Evolutionary conservation across 2,113 vertebrate species (phyloP).

Genomic region (Addax nasomaculatus): DNA sequence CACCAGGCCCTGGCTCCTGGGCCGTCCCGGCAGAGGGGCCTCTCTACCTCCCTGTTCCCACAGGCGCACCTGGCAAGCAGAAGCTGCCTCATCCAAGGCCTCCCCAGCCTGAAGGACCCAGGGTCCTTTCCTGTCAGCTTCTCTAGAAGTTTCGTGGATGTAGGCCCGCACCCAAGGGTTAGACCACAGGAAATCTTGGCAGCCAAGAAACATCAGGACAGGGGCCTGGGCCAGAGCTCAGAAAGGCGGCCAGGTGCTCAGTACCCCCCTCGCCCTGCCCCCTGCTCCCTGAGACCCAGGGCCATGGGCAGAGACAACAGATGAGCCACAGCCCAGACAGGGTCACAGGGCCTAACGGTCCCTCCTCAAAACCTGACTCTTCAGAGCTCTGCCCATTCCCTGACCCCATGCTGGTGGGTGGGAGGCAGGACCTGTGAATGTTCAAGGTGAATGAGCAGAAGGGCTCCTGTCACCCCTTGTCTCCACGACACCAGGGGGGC

Average conservation of each 20-base stretch:
- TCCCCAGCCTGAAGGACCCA: not conserved
- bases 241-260: not conserved
- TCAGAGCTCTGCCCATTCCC: not conserved
- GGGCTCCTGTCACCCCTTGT: not conserved
- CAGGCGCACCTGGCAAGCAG: not conserved
- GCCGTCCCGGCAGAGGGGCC: not conserved
- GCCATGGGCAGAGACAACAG: not conserved
- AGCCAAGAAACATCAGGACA: not conserved
- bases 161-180: not conserved
- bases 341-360: not conserved
- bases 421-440: not conserved
- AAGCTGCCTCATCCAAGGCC: not conserved
- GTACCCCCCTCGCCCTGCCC: not conserved
- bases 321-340: not conserved
- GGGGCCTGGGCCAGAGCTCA: not conserved
- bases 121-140: constrained; percentile 1
- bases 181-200: not conserved
- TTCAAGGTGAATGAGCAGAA: not conserved
- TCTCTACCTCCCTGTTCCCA: not conserved
- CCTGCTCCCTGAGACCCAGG: not conserved
- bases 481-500: not conserved
- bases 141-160: not conserved
- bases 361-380: not conserved
- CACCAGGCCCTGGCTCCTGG: not conserved
- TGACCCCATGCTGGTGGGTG: not conserved